Evolutionary conservation across 1,140 invertebrate genomes (phyloP).

Genomic region (Bombus pascuorum): DNA sequence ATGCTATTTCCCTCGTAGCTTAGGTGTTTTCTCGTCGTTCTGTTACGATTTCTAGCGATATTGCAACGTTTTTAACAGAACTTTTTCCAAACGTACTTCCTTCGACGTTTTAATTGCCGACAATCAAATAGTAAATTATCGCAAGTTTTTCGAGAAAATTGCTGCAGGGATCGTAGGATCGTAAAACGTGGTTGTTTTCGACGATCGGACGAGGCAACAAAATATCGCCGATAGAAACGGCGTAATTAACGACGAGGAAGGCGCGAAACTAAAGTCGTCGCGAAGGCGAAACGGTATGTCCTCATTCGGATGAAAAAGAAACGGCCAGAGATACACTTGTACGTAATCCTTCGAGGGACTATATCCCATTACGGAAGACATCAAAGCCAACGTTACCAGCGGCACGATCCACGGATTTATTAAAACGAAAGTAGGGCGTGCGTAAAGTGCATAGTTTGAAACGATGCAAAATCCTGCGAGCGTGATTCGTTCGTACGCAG

Average conservation of each 20-base stretch:
- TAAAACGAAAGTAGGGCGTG: slow-evolving; percentile 40
- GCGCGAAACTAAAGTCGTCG: slow-evolving; percentile 24
- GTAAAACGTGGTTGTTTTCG: not conserved
- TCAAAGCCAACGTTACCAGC: slow-evolving; percentile 7
- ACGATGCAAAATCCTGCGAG: not conserved
- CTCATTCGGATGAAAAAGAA: slow-evolving; percentile 26
- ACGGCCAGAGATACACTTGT: slow-evolving; percentile 13
- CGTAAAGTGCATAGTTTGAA: slow-evolving; percentile 16
- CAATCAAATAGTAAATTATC: slow-evolving; percentile 30
- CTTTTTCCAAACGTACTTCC: not conserved
- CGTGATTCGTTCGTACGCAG: not conserved
- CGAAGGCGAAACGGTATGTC: slow-evolving; percentile 1
- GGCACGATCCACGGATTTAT: slow-evolving; percentile 41
- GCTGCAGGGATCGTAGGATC: not conserved
- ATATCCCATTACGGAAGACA: slow-evolving; percentile 33
- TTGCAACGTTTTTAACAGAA: not conserved
- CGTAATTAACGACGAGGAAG: slow-evolving; percentile 33
- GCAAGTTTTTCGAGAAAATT: not conserved
- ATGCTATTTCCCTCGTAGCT: slow-evolving; percentile 31
- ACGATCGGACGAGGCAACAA: not conserved
- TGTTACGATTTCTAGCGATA: not conserved
- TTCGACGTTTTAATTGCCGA: not conserved
- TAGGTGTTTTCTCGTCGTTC: not conserved
- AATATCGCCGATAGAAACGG: slow-evolving; percentile 1
- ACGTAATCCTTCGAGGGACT: slow-evolving; percentile 15